Evolutionary conservation across 2,888 invertebrate genomes (phyloP).

Genomic region (Oxycera nigricornis): DNA sequence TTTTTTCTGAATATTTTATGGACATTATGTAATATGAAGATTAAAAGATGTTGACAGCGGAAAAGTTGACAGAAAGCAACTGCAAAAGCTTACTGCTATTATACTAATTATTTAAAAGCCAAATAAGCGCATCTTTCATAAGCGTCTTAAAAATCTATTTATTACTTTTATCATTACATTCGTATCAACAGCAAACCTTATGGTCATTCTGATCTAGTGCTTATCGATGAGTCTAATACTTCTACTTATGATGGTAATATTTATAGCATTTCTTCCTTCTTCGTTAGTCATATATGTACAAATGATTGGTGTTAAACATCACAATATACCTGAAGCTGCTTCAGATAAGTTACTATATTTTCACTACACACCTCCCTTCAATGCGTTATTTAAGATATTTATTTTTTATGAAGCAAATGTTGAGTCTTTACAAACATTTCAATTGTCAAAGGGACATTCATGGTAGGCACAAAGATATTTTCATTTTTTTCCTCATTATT

Average conservation of each 20-base stretch:
- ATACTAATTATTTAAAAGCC: background rate
- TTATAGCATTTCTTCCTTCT: background rate
- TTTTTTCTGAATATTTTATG: too few relatives aligned
- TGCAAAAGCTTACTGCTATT: too few relatives aligned
- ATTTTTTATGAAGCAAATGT: background rate
- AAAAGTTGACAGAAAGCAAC: too few relatives aligned
- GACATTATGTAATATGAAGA: too few relatives aligned
- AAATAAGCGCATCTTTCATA: background rate
- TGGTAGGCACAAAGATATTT: constrained; percentile 38
- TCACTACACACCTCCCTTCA: background rate
- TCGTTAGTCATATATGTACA: constrained; percentile 37
- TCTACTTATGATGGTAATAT: background rate
- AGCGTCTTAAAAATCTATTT: background rate
- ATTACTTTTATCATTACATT: background rate
- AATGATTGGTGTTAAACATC: constrained; percentile 44
- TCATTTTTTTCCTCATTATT: background rate
- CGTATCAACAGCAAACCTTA: background rate
- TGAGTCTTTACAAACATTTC: constrained; percentile 6
- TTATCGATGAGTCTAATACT: background rate
- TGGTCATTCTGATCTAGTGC: background rate
- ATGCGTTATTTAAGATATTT: background rate
- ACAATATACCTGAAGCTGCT: constrained; percentile 38
- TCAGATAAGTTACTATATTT: background rate
- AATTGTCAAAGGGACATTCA: constrained; percentile 28
- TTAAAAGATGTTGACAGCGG: too few relatives aligned